Conservation (phyloP, 2,113 vertebrate genomes). For the Trematocara unimaculatum region DNA sequence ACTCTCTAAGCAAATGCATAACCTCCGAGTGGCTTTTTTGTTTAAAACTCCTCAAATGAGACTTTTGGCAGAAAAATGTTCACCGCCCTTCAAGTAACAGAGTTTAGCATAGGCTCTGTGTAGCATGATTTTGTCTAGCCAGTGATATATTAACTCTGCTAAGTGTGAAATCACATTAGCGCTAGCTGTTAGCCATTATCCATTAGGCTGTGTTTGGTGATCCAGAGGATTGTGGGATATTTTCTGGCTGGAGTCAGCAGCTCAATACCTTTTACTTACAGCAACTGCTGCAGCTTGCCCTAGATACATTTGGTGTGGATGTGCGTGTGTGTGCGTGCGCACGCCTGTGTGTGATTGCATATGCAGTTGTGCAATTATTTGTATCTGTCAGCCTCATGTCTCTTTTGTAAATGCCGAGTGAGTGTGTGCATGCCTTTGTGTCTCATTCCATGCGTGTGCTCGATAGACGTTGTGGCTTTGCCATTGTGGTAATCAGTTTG, state of each 20-base stretch:
- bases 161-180: slow-evolving; percentile 69
- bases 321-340: not conserved
- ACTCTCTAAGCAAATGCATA: not conserved
- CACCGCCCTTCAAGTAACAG: not conserved
- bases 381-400: slow-evolving; percentile 39
- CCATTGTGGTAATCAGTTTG: slow-evolving; percentile 69
- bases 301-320: slow-evolving; percentile 52
- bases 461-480: slow-evolving; percentile 60
- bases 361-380: slow-evolving; percentile 40
- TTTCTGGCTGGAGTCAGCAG: slow-evolving; percentile 70
- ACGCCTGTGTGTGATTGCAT: slow-evolving; percentile 2
- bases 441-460: slow-evolving; percentile 32
- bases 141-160: slow-evolving; percentile 56
- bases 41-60: slow-evolving; percentile 1
- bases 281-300: slow-evolving; percentile 64
- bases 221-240: slow-evolving; percentile 65
- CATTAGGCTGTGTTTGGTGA: slow-evolving; percentile 60
- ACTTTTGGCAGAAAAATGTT: not conserved
- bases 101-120: slow-evolving; percentile 12
- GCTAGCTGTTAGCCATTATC: slow-evolving; percentile 61
- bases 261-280: slow-evolving; percentile 73
- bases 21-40: not conserved
- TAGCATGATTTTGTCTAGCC: slow-evolving; percentile 36
- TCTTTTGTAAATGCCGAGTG: slow-evolving; percentile 26
- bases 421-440: slow-evolving; percentile 28